Conservation (phyloP, 92 coral and sea anemone species). For the Meandrina meandrites region DNA sequence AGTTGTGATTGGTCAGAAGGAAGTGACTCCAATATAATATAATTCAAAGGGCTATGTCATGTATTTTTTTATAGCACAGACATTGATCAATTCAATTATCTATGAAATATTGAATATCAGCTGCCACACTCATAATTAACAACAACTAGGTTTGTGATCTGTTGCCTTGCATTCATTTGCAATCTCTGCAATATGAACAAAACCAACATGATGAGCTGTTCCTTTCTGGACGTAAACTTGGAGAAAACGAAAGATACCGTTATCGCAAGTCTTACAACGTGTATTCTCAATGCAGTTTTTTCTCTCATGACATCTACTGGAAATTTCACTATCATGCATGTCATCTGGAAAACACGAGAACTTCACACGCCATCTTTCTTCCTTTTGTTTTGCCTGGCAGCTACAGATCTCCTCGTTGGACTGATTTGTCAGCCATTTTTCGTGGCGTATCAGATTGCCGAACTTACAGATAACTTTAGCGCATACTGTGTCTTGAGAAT, state of each 20-base stretch:
- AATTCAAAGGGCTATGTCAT: no score
- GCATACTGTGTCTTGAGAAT: constrained; percentile 15
- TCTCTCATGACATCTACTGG: neutral
- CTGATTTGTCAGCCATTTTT: constrained; percentile 16
- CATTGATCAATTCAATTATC: no score
- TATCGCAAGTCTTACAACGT: neutral
- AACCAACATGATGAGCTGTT: neutral
- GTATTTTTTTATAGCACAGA: no score
- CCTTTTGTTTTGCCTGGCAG: constrained; percentile 23
- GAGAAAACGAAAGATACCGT: neutral
- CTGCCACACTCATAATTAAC: no score
- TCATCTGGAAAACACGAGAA: neutral
- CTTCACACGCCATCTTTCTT: constrained; percentile 27
- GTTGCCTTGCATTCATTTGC: no score
- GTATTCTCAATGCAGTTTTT: constrained; percentile 23
- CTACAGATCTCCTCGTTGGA: constrained; percentile 25
- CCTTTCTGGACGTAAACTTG: neutral
- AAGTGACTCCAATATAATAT: no score
- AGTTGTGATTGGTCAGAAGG: no score
- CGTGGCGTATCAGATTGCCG: constrained; percentile 13
- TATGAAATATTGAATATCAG: no score
- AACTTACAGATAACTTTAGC: neutral
- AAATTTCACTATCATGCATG: no score
- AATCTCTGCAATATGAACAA: no score
- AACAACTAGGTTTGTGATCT: no score